Base-by-base conservation (phyloP, 2,888 invertebrate genomes). In the Artemia sp. region DNA sequence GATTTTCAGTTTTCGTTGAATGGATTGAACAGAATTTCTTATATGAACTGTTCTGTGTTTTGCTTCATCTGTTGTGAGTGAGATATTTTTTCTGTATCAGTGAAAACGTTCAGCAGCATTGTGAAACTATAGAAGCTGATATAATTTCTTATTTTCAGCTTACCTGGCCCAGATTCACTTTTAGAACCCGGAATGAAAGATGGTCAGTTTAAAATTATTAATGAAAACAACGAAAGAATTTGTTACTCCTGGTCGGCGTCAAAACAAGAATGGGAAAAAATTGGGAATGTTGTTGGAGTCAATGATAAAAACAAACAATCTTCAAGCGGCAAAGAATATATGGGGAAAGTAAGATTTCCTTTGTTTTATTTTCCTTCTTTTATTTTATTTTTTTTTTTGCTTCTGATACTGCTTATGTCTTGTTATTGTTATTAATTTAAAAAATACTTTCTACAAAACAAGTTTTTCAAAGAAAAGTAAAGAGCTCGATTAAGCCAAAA, bases 281-380 rank as follows among this genome's bases (percentile, higher is more conserved):
- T 95, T 14, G 95, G 95, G 0, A 92, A 94, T 77, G 92, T 95
- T 4, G 84, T 91, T 76, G 92, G 95, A 0, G 85, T 85, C 10
- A 81, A 84, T 12, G 85, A 85, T 0, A 85, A 86, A 5, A 85
- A 85, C 0, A 85, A 86, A 5, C 82, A 83, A 0, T 85, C 86
- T 73, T 79, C 79, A 7, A 81, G 82, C 0, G 83, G 85, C 0
- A 89, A 88, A 50, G 92, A 90, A 79, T 85, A 84, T 76, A 88
- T 93, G 76, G 95, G 95, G 74, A 86, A 89, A 81, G 87, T 87
- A 75, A 72, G 75, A 72, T 10, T 50, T 53, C 67, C 12, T n/a
- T 68, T 53, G 64, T 10, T 58, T 53, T n/a, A 53, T 53, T 53
- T 53, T 12, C 58, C 58, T 53, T 53, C 14, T n/a, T 53, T 53